Evolutionary conservation across 2,888 invertebrate species (phyloP), one percentile per base, ranked within the genome.

Genomic region (Eupithecia tripunctaria): DNA sequence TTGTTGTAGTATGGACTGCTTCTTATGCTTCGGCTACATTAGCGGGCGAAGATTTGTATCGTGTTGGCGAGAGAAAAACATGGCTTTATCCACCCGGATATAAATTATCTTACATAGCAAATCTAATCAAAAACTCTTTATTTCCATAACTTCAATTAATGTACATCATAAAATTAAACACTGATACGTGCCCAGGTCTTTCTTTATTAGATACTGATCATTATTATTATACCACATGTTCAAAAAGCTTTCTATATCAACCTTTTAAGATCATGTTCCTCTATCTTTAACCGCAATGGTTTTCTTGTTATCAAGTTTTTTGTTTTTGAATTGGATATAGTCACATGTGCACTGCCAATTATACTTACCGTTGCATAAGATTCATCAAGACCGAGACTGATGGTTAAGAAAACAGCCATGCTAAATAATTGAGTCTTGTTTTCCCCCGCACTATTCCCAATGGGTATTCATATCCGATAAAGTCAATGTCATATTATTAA

Each of bases 401-500:
- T 60, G 25, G 18, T 60, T 59, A 27, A 3, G 18, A 60, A 14
- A 27, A 60, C 2, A 27, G 15, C 15, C 7, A 60, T 47, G 25
- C 7, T n/a, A 15, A 60, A 25, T 29, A 60, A 29, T 59, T 14
- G 8, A 66, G 60, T 66, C 56, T 71, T 66, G 62, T 68, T 72
- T 73, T 70, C 74, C 74, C 67, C 75, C 41, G 18, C 76, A 32
- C 75, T 76, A 79, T 72, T 78, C 78, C 74, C 74, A 74, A 72
- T 73, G 75, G 69, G n/a, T 68, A 70, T 70, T 73, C 78, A 14
- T 63, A 72, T 76, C 74, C 41, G 76, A 81, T 81, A 78, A 78
- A 81, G 81, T 84, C 86, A 88, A 85, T 86, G 88, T 82, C 86
- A 74, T 32, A 32, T n/a, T 32, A n/a, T n/a, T 78, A 79, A 82